Conservation (phyloP, 2,797 vertebrate genomes). For the Stomatorhinus walkeri region DNA sequence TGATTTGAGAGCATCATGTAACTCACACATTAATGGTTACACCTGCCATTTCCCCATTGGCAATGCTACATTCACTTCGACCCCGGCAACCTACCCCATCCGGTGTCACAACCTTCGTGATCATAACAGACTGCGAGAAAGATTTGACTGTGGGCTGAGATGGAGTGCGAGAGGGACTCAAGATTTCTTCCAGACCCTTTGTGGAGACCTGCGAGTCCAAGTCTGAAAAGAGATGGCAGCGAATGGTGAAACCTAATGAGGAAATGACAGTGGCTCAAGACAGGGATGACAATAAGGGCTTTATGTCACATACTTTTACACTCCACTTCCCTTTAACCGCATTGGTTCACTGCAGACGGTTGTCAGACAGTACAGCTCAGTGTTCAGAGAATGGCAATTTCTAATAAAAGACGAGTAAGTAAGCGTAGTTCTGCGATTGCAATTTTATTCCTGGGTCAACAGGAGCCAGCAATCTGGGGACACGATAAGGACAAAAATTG, state of each 20-base stretch:
- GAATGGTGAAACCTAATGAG: neutral
- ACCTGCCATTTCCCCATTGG: neutral
- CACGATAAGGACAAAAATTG: neutral
- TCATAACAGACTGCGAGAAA: slow-evolving; percentile 70
- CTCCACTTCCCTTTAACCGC: neutral
- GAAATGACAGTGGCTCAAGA: neutral
- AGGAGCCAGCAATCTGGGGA: neutral
- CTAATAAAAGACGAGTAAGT: neutral
- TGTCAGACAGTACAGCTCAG: neutral
- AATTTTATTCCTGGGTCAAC: neutral
- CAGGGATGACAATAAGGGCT: neutral
- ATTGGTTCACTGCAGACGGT: neutral
- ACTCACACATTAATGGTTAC: neutral
- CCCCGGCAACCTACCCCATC: slow-evolving; percentile 64
- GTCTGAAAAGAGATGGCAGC: slow-evolving; percentile 50
- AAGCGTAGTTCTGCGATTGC: neutral
- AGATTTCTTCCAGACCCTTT: slow-evolving; percentile 71
- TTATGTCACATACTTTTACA: neutral
- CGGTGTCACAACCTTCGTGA: slow-evolving; percentile 75
- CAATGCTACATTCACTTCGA: neutral
- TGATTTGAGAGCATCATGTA: neutral
- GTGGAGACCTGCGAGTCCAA: slow-evolving; percentile 79
- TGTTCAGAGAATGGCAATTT: neutral
- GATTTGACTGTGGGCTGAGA: slow-evolving; percentile 58
- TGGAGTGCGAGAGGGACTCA: slow-evolving; percentile 55